Conservation (phyloP, 2,797 vertebrate species). For the Centropyge bicolor region DNA sequence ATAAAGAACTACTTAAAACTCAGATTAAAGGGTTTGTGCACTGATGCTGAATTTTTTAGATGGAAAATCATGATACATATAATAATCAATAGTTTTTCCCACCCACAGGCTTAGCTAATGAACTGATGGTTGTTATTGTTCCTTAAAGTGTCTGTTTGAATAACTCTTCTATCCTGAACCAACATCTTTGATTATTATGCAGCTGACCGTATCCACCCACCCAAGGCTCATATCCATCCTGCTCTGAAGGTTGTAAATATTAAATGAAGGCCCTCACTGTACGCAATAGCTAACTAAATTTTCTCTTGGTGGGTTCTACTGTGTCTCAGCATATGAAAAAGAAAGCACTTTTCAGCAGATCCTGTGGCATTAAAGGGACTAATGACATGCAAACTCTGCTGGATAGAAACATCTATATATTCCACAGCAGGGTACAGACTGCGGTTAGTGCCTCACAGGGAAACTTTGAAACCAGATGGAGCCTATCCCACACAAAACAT, state of each 20-base stretch:
- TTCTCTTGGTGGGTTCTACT: slow-evolving; percentile 43
- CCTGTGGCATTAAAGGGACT: slow-evolving; percentile 50
- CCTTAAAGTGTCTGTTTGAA: slow-evolving; percentile 30
- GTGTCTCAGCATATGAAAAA: slow-evolving; percentile 56
- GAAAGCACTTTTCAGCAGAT: slow-evolving; percentile 50
- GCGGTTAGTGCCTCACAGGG: slow-evolving; percentile 71
- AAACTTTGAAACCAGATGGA: slow-evolving; percentile 79
- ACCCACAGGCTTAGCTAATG: background rate
- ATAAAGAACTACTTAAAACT: background rate
- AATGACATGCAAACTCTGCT: slow-evolving; percentile 69
- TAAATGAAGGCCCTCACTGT: slow-evolving; percentile 21
- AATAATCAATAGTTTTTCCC: slow-evolving; percentile 8
- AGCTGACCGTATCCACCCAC: slow-evolving; percentile 18
- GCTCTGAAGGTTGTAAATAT: slow-evolving; percentile 36
- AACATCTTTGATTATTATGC: slow-evolving; percentile 12
- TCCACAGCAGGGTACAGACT: slow-evolving; percentile 71
- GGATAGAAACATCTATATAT: slow-evolving; percentile 68
- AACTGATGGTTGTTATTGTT: slow-evolving; percentile 31
- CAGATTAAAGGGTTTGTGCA: background rate
- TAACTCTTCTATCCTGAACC: slow-evolving; percentile 6
- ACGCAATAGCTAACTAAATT: slow-evolving; percentile 26
- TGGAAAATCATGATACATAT: background rate
- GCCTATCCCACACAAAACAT: slow-evolving; percentile 70
- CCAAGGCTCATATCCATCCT: slow-evolving; percentile 8
- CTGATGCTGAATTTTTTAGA: background rate